Conservation (phyloP, 2,113 vertebrate species). For the Bungarus multicinctus region DNA sequence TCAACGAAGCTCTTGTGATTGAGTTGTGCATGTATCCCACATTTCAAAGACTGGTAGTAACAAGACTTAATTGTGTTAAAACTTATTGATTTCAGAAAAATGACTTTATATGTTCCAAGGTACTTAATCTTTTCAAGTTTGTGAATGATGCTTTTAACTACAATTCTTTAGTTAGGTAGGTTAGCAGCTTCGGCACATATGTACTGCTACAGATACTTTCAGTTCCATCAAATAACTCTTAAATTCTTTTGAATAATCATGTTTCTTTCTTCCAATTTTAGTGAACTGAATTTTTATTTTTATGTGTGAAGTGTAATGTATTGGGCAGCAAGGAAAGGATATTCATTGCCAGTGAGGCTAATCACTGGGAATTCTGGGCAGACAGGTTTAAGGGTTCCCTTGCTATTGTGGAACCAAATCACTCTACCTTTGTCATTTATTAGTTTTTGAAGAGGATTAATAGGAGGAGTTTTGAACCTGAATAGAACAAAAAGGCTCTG, state of each 20-base stretch:
- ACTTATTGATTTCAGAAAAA: neutral
- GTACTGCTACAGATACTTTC: neutral
- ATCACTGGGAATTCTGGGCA: constrained; percentile 16
- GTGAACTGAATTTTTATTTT: neutral
- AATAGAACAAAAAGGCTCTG: neutral
- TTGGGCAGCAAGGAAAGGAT: neutral
- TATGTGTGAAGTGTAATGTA: neutral
- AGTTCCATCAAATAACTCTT: neutral
- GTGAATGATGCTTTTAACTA: neutral
- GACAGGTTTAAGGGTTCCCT: constrained; percentile 8
- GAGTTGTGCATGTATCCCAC: neutral
- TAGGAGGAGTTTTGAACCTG: constrained; percentile 19
- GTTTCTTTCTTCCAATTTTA: neutral
- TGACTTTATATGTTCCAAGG: neutral
- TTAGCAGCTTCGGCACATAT: neutral
- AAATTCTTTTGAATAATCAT: constrained; percentile 13
- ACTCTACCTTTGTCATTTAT: constrained; percentile 34
- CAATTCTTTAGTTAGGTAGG: neutral
- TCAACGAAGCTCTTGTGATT: neutral
- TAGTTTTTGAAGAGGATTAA: constrained; percentile 1
- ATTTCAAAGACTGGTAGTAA: neutral
- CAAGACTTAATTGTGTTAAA: neutral
- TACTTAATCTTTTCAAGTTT: neutral
- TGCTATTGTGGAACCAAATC: constrained; percentile 10
- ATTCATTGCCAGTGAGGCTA: constrained; percentile 9